Evolutionary conservation across 2,797 vertebrate genomes (phyloP).

Genomic region (Spizella passerina): DNA sequence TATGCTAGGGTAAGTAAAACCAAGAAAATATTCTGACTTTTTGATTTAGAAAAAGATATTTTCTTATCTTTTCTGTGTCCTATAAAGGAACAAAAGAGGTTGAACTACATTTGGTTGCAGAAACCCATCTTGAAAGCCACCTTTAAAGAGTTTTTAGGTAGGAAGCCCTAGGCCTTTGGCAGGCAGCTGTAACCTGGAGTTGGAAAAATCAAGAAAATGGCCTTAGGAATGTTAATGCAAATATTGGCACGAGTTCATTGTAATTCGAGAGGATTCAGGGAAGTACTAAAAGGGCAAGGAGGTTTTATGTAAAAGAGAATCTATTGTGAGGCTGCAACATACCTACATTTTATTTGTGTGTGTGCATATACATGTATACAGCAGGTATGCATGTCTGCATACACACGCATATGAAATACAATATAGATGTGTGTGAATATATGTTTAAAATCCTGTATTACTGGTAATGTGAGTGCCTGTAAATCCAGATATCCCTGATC

Average conservation of each 20-base stretch:
- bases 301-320: neutral
- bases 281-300: neutral
- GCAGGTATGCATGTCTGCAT: neutral
- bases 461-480: neutral
- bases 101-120: neutral
- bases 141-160: neutral
- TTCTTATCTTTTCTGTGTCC: neutral
- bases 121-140: neutral
- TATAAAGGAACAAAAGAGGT: neutral
- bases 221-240: constrained; percentile 25
- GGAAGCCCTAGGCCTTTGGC: neutral
- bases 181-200: neutral
- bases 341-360: neutral
- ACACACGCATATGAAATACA: neutral
- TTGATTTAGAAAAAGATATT: neutral
- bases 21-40: neutral
- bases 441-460: neutral
- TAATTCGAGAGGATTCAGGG: neutral
- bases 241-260: constrained; percentile 8
- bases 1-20: neutral
- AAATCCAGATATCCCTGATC: neutral
- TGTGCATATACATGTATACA: neutral
- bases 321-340: neutral
- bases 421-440: neutral
- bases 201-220: neutral